Evolutionary conservation across 2,113 vertebrate genomes (phyloP).

Genomic region (human (Homo sapiens)): GRCh38 chrX:150290001-150290500

Average conservation of each 20-base stretch:
- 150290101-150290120: background rate
- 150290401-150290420: background rate
- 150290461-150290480: background rate
- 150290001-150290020: background rate
- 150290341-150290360: background rate
- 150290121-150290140: conserved; percentile 19
- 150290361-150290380: no score
- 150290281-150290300: background rate
- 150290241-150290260: background rate
- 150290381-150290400: background rate
- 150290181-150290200: background rate
- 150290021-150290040: background rate
- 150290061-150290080: background rate
- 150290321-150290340: background rate
- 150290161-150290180: background rate
- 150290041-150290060: background rate
- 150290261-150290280: background rate
- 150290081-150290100: background rate
- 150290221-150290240: background rate
- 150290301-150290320: background rate
- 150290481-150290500: conserved; percentile 56
- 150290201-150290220: background rate
- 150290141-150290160: background rate
- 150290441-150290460: background rate
- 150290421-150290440: background rate